A percentile compares a stretch with the other conserved stretches of the same genome.
Evolutionary conservation across 2,797 vertebrate genomes (phyloP).

Genomic region (Gephyroberyx darwinii): DNA sequence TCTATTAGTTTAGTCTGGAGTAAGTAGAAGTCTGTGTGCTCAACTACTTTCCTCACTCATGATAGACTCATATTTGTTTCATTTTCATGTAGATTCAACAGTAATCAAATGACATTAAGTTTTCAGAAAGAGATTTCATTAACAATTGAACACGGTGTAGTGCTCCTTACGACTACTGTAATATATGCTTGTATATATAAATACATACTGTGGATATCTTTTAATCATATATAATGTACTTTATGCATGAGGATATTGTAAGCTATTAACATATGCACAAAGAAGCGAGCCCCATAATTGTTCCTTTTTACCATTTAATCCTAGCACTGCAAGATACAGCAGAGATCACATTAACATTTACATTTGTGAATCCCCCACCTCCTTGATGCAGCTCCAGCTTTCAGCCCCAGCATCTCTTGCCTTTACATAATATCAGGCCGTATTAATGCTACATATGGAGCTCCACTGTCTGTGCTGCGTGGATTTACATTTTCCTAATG

Average conservation of each 20-base stretch:
- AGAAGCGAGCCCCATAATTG: conserved; percentile 70
- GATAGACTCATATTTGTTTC: conserved; percentile 64
- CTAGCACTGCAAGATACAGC: conserved; percentile 72
- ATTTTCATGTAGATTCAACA: conserved; percentile 68
- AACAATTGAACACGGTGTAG: conserved; percentile 56
- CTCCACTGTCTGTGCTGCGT: conserved; percentile 65
- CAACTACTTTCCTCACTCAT: conserved; percentile 49
- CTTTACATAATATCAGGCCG: conserved; percentile 76
- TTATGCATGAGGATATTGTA: conserved; percentile 71
- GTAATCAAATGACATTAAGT: conserved; percentile 68
- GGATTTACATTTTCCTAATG: conserved; percentile 81
- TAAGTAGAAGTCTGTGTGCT: conserved; percentile 53
- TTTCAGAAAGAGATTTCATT: conserved; percentile 62
- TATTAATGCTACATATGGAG: conserved; percentile 75
- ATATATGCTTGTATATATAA: conserved; percentile 46
- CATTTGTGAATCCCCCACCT: conserved; percentile 72
- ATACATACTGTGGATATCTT: conserved; percentile 56
- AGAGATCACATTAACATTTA: conserved; percentile 80
- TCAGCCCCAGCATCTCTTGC: conserved; percentile 67
- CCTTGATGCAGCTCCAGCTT: conserved; percentile 70
- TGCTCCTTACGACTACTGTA: conserved; percentile 37
- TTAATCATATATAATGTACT: conserved; percentile 71
- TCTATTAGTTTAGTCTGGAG: conserved; percentile 66
- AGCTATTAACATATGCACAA: conserved; percentile 71
- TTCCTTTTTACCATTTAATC: conserved; percentile 78